phyloP scores from a whole-genome alignment of 1,140 invertebrate species.

The Drosophila pachea region DNA sequence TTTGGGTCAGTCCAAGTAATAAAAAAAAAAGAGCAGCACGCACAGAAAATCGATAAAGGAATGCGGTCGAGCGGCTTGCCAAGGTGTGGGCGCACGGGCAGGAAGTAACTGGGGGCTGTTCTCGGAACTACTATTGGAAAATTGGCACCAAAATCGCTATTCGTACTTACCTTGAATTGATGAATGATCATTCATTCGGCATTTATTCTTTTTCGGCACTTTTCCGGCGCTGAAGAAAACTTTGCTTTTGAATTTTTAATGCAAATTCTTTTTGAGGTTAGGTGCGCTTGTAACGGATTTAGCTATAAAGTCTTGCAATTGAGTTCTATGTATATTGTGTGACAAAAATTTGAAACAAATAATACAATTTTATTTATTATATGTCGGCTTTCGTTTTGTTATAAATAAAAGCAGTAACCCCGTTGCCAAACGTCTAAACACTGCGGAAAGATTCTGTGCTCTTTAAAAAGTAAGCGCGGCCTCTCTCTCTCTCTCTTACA shows the following conservation, averaged over 20 bases:
- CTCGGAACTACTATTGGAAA: neutral
- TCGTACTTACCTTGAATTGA: constrained; percentile 84
- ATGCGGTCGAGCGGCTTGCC: constrained; percentile 7
- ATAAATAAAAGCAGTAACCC: constrained; percentile 47
- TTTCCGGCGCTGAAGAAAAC: constrained; percentile 14
- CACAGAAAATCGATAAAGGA: constrained; percentile 63
- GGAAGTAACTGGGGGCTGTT: neutral
- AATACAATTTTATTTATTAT: neutral
- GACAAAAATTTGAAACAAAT: neutral
- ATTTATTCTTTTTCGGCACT: constrained; percentile 81
- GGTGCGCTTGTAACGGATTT: constrained; percentile 28
- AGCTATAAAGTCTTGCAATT: neutral
- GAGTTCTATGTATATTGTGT: no score
- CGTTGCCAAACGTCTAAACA: constrained; percentile 47
- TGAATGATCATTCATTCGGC: constrained; percentile 88
- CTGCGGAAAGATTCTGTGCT: constrained; percentile 67
- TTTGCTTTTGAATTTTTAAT: constrained; percentile 42
- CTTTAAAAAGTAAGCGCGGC: constrained; percentile 35
- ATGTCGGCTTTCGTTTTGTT: constrained; percentile 29
- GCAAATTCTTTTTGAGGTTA: constrained; percentile 39
- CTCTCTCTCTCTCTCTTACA: constrained; percentile 14
- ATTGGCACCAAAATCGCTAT: neutral
- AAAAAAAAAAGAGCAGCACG: constrained; percentile 36
- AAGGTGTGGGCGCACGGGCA: neutral
- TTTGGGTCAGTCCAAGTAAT: constrained; percentile 67